phyloP scores from a whole-genome alignment of 1,140 invertebrate species.

The Trichonephila clavata region DNA sequence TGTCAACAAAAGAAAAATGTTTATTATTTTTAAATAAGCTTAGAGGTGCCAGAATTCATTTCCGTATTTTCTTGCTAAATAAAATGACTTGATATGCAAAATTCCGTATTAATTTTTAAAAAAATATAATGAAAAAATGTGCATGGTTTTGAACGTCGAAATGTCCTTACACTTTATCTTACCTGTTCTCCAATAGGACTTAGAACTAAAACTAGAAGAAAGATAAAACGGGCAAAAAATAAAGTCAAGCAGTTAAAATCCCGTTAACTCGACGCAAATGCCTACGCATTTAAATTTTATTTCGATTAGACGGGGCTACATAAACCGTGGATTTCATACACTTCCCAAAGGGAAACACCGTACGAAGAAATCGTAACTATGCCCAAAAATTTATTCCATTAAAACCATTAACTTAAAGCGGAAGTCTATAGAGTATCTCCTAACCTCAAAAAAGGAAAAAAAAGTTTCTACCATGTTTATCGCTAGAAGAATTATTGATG shows the following conservation, averaged over 20 bases:
- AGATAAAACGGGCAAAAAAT: slow-evolving; percentile 12
- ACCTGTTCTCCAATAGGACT: background rate
- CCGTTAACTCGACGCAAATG: slow-evolving; percentile 70
- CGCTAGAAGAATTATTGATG: background rate
- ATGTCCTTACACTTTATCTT: slow-evolving; percentile 17
- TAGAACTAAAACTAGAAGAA: background rate
- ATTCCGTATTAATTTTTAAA: no score
- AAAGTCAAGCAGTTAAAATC: slow-evolving; percentile 61
- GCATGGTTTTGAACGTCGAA: background rate
- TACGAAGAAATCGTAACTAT: slow-evolving; percentile 14
- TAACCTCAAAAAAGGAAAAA: slow-evolving; percentile 27
- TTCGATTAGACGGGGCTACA: slow-evolving; percentile 65
- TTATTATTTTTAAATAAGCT: no score
- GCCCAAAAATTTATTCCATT: slow-evolving; percentile 57
- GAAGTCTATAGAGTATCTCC: slow-evolving; percentile 28
- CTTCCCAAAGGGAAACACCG: slow-evolving; percentile 23
- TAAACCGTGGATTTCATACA: slow-evolving; percentile 42
- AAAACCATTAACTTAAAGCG: slow-evolving; percentile 68
- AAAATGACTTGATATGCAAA: no score
- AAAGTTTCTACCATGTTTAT: slow-evolving; percentile 27
- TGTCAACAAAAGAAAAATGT: no score
- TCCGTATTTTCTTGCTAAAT: no score
- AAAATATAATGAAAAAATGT: background rate
- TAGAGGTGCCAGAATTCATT: no score
- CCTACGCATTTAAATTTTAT: slow-evolving; percentile 70